These are phyloP conservation scores for Oceanites oceanicus DNA, from an alignment of 2,113 vertebrate species.

Conservation along the genomic window DNA sequence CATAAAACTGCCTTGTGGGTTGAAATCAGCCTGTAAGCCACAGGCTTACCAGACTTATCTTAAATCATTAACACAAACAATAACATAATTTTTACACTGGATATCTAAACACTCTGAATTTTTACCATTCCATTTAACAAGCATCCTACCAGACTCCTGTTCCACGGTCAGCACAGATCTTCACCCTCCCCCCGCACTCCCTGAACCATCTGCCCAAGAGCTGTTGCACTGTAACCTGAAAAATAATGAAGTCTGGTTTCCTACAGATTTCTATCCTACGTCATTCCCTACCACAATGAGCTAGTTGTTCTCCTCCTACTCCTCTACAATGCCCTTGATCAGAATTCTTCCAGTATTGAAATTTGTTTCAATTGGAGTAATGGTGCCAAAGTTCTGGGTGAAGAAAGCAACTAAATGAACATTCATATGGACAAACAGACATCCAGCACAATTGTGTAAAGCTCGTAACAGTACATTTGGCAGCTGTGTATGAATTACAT, in stretches of 20 bases:
- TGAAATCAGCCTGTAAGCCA: background rate
- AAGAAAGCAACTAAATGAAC: background rate
- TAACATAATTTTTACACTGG: background rate
- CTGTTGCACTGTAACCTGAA: constrained; percentile 9
- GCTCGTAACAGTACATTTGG: background rate
- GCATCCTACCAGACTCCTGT: background rate
- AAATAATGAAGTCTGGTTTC: background rate
- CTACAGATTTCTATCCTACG: background rate
- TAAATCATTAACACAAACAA: background rate
- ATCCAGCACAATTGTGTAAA: background rate
- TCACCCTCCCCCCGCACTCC: background rate
- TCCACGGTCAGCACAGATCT: background rate
- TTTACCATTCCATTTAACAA: background rate
- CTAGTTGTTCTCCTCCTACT: background rate
- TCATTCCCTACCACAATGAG: background rate
- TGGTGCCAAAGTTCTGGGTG: background rate
- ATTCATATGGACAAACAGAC: background rate
- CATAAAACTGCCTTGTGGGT: background rate
- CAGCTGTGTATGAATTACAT: background rate
- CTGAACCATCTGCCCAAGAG: background rate
- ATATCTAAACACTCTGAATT: background rate
- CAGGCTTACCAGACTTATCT: background rate
- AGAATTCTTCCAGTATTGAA: background rate
- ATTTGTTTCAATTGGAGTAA: background rate
- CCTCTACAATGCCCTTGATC: background rate